phyloP scores from a whole-genome alignment of 2,797 vertebrate species.

The Diceros bicornis region DNA sequence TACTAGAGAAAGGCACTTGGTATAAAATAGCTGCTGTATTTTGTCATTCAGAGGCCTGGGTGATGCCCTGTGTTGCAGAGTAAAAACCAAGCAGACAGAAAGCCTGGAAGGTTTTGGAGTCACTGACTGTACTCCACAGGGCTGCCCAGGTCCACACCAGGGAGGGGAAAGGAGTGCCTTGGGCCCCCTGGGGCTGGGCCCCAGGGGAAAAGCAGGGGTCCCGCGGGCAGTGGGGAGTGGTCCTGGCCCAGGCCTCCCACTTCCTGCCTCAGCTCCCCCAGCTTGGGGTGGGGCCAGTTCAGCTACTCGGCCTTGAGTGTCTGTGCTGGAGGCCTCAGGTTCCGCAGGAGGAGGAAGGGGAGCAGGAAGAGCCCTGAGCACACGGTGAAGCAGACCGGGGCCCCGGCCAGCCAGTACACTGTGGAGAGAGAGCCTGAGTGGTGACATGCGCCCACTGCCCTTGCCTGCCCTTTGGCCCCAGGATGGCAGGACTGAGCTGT shows the following conservation, averaged over 20 bases:
- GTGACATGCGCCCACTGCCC: accelerated
- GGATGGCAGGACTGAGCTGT: neutral
- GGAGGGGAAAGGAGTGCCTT: neutral
- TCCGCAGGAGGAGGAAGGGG: constrained; percentile 92
- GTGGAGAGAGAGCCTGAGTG: constrained; percentile 62
- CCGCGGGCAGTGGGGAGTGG: too few species aligned
- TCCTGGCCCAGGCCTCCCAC: neutral
- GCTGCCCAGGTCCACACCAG: accelerated
- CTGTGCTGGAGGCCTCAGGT: constrained; percentile 64
- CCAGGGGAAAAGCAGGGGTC: neutral
- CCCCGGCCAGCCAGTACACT: constrained; percentile 97
- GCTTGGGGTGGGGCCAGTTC: neutral
- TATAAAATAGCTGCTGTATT: constrained; percentile 69
- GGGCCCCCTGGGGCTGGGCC: neutral
- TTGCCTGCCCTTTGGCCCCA: accelerated
- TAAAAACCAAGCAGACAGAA: neutral
- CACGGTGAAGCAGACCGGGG: constrained; percentile 93
- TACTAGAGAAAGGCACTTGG: neutral
- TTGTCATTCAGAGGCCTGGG: neutral
- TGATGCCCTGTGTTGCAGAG: neutral
- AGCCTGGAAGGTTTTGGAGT: neutral
- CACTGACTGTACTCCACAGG: neutral
- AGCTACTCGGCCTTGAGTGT: constrained; percentile 82
- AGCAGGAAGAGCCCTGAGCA: constrained; percentile 92
- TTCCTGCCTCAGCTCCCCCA: neutral